Evolutionary conservation across 2,797 vertebrate species (phyloP).

Genomic region (Artibeus jamaicensis): DNA sequence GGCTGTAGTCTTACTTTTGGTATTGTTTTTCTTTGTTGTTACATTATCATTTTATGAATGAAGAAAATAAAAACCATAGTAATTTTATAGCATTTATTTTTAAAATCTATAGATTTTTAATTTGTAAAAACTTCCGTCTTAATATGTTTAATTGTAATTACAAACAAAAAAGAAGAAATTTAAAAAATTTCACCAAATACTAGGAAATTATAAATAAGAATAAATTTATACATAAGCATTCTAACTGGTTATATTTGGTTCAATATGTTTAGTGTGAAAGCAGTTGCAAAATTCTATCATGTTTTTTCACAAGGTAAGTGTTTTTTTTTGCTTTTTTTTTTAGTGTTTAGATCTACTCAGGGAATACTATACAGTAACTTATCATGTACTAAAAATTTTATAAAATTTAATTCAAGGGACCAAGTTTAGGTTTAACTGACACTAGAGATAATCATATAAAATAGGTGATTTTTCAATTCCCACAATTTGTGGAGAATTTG

Average conservation of each 20-base stretch:
- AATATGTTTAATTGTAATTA: conserved; percentile 9
- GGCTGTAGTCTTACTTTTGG: not conserved
- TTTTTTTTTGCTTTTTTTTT: not conserved
- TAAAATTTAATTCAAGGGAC: not conserved
- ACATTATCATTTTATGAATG: not conserved
- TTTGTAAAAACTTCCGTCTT: not conserved
- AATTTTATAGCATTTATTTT: conserved; percentile 32
- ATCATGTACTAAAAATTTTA: conserved; percentile 9
- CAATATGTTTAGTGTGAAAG: conserved; percentile 14
- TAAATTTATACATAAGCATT: conserved; percentile 9
- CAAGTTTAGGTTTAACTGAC: conserved; percentile 27
- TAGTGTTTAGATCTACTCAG: not conserved
- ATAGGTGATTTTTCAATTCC: not conserved
- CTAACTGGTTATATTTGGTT: not conserved
- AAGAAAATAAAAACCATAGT: not conserved
- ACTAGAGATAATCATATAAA: not conserved
- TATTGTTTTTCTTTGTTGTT: conserved; percentile 1
- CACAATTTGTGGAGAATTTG: not conserved
- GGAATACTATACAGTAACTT: not conserved
- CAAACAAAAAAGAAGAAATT: not conserved
- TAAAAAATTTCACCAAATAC: not conserved
- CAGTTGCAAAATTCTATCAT: not conserved
- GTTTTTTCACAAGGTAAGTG: not conserved
- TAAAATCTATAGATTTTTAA: conserved; percentile 7
- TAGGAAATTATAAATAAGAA: conserved; percentile 46